These are phyloP conservation scores for Penaeus monodon DNA, from an alignment of 2,888 invertebrate species.

Conservation along the genomic window DNA sequence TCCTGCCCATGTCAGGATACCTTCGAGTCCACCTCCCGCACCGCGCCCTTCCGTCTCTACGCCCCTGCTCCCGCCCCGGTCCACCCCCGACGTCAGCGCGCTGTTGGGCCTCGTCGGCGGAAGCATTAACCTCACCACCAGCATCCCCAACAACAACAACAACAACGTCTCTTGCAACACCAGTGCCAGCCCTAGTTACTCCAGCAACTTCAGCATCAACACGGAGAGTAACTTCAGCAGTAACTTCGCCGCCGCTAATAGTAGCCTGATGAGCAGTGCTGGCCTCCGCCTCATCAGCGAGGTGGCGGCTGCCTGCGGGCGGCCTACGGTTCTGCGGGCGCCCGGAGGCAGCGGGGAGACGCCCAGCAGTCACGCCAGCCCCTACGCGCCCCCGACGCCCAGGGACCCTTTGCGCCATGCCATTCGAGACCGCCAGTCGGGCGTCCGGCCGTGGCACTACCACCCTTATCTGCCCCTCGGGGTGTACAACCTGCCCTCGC, in stretches of 20 bases:
- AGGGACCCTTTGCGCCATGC: conserved; percentile 37
- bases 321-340: conserved; percentile 34
- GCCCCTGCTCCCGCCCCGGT: conserved; percentile 17
- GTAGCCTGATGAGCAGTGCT: conserved; percentile 35
- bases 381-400: conserved; percentile 49
- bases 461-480: conserved; percentile 50
- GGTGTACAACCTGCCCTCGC: conserved; percentile 54
- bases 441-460: conserved; percentile 40
- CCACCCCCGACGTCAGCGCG: conserved; percentile 30
- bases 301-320: conserved; percentile 49
- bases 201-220: not conserved
- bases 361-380: conserved; percentile 15
- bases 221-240: not conserved
- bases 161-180: conserved; percentile 11
- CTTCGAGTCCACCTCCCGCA: not conserved
- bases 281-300: conserved; percentile 58
- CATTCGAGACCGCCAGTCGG: conserved; percentile 36
- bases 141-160: conserved; percentile 16
- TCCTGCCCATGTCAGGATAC: not conserved
- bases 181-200: not conserved
- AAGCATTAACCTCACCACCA: not conserved
- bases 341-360: conserved; percentile 5
- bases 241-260: conserved; percentile 7
- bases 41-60: not conserved
- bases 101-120: conserved; percentile 25